phyloP scores from a whole-genome alignment of 2,113 vertebrate genomes.

The Oncorhynchus masou region DNA sequence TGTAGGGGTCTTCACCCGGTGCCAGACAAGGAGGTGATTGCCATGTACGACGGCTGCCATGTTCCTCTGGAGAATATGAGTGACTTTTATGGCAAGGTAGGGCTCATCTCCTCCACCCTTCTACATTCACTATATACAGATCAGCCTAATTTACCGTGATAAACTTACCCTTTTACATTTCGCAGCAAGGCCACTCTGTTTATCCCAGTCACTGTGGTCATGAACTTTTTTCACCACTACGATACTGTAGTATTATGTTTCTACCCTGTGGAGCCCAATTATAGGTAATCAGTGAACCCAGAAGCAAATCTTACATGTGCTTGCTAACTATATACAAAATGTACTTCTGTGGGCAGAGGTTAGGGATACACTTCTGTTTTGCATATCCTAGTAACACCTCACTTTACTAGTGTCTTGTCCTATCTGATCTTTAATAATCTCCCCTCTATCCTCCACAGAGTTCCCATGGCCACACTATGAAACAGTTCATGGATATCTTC shows the following conservation, averaged over 20 bases:
- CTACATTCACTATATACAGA: neutral
- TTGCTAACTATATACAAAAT: too few species aligned
- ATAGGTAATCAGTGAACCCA: too few species aligned
- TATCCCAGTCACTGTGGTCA: too few species aligned
- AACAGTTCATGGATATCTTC: slow-evolving; percentile 99
- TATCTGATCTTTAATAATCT: neutral
- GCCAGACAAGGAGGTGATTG: slow-evolving; percentile 91
- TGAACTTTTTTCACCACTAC: too few species aligned
- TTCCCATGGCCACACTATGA: slow-evolving; percentile 93
- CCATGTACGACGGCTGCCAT: slow-evolving; percentile 95
- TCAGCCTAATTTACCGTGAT: neutral
- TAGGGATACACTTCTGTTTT: neutral
- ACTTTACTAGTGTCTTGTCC: too few species aligned
- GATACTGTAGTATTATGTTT: too few species aligned
- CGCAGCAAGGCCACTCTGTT: too few species aligned
- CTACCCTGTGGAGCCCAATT: too few species aligned
- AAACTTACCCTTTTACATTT: neutral
- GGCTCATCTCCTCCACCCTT: neutral
- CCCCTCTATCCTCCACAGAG: slow-evolving; percentile 78
- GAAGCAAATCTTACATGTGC: too few species aligned
- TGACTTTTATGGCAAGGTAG: slow-evolving; percentile 98
- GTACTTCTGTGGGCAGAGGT: too few species aligned
- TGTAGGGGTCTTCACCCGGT: slow-evolving; percentile 90
- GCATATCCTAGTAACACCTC: too few species aligned
- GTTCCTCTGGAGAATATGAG: slow-evolving; percentile 98